phyloP scores from a whole-genome alignment of 2,888 invertebrate genomes.

The Xanthia icteritia region DNA sequence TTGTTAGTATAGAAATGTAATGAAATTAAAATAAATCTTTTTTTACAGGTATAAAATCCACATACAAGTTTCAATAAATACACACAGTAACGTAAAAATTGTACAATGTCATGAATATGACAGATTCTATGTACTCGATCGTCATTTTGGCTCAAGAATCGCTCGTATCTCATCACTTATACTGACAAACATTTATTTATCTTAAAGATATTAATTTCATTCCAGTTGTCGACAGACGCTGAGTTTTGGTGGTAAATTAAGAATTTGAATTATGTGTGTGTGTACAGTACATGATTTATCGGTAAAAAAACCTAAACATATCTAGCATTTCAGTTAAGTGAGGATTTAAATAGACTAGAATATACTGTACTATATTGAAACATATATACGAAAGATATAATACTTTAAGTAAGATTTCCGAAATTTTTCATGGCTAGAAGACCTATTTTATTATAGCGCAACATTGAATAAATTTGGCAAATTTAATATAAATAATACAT shows the following conservation, averaged over 20 bases:
- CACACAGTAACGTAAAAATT: too few relatives aligned
- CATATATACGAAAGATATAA: neutral
- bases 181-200: slow-evolving; percentile 55
- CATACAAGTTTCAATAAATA: too few relatives aligned
- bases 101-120: too few relatives aligned
- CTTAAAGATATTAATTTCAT: slow-evolving; percentile 62
- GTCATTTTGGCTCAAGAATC: slow-evolving; percentile 2
- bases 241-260: slow-evolving; percentile 26
- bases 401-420: too few relatives aligned
- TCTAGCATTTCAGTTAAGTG: neutral
- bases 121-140: too few relatives aligned
- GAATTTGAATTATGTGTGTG: slow-evolving; percentile 37
- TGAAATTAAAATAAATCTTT: too few relatives aligned
- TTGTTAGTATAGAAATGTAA: neutral
- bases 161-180: slow-evolving; percentile 33
- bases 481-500: neutral
- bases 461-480: neutral
- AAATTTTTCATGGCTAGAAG: too few relatives aligned
- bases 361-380: neutral
- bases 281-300: neutral
- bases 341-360: too few relatives aligned
- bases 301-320: neutral
- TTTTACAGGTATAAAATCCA: too few relatives aligned
- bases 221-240: slow-evolving; percentile 39
- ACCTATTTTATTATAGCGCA: too few relatives aligned